phyloP scores from a whole-genome alignment of 2,797 vertebrate species.

The Myoxocephalus aenaeus region DNA sequence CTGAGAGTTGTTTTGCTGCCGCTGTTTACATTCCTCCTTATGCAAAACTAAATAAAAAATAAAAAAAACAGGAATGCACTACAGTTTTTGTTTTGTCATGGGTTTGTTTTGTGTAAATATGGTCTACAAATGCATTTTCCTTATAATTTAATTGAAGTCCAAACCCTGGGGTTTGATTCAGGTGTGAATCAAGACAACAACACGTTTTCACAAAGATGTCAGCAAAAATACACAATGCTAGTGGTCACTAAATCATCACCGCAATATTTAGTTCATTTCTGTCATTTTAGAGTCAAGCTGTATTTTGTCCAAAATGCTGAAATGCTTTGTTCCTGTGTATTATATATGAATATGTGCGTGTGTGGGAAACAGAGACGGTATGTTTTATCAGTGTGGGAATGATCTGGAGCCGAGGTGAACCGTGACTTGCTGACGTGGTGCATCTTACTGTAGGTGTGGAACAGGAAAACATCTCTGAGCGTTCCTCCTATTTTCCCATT shows the following conservation, averaged over 20 bases:
- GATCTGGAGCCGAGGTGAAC: conserved; percentile 24
- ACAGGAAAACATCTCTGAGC: background rate
- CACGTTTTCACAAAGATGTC: conserved; percentile 14
- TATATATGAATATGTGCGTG: background rate
- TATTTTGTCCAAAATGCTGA: conserved; percentile 22
- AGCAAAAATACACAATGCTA: background rate
- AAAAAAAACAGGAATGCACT: background rate
- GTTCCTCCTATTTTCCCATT: conserved; percentile 4
- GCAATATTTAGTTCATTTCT: background rate
- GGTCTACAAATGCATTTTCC: too few species aligned
- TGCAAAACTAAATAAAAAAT: background rate
- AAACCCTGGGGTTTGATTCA: background rate
- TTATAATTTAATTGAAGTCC: background rate
- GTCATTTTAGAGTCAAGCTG: background rate
- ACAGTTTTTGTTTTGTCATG: background rate
- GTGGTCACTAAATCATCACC: background rate
- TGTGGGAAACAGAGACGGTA: background rate
- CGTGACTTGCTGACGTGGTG: conserved; percentile 35
- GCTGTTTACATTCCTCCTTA: background rate
- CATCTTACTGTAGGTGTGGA: conserved; percentile 46
- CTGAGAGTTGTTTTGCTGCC: background rate
- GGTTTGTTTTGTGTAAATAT: background rate
- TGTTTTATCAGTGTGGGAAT: conserved; percentile 69
- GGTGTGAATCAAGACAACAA: background rate
- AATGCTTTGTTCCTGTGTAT: background rate